Percentiles rank a stretch among this genome's conserved stretches.
Evolutionary conservation across 2,888 invertebrate species (phyloP).

Genomic region (Mimachlamys varia): DNA sequence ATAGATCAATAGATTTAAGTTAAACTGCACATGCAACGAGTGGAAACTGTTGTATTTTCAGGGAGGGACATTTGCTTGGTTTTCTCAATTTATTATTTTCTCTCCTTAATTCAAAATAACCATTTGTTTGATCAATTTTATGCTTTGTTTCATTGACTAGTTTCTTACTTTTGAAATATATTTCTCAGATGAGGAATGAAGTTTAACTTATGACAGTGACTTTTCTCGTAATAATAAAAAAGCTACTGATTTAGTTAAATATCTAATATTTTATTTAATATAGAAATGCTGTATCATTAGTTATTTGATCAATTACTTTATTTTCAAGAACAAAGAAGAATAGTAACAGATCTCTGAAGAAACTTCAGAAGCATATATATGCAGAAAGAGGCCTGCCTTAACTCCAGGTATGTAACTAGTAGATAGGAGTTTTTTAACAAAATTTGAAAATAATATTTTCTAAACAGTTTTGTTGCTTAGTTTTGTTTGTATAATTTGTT

Average conservation of each 20-base stretch:
- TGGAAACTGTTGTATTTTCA: conserved; percentile 28
- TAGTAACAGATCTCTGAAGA: not conserved
- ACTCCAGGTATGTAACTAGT: not conserved
- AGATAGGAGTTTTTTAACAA: no score
- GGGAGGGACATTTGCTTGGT: not conserved
- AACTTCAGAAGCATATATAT: not conserved
- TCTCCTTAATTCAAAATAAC: not conserved
- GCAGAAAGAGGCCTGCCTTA: not conserved
- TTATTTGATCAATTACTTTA: not conserved
- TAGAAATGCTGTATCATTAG: not conserved
- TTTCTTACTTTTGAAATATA: not conserved
- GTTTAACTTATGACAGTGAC: no score
- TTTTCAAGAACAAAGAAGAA: not conserved
- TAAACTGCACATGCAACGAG: not conserved
- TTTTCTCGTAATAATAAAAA: no score
- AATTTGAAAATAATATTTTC: no score
- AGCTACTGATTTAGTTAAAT: no score
- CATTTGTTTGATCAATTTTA: not conserved
- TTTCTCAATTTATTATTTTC: conserved; percentile 3
- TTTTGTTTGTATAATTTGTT: not conserved
- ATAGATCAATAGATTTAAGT: not conserved
- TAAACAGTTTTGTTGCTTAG: not conserved
- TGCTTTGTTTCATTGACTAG: not conserved
- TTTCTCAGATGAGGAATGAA: not conserved
- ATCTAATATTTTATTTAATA: no score